Evolutionary conservation across 2,797 vertebrate genomes (phyloP).

Genomic region (Enteromius mattozi): DNA sequence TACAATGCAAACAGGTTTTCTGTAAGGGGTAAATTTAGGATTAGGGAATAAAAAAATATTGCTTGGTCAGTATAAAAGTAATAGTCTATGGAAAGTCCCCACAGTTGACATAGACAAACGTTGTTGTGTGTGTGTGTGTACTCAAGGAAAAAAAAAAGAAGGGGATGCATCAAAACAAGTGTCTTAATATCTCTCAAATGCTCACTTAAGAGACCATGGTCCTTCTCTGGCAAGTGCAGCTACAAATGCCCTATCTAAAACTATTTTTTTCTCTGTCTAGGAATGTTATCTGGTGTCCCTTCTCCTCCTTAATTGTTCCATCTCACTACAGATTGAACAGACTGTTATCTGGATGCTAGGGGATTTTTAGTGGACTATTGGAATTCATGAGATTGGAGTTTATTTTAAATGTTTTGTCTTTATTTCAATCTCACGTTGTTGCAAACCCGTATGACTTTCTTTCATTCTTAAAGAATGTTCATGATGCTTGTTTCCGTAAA

Average conservation of each 20-base stretch:
- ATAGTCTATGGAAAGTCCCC: no score
- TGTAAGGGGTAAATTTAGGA: no score
- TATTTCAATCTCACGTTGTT: neutral
- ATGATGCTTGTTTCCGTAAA: neutral
- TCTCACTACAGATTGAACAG: neutral
- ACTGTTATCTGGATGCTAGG: neutral
- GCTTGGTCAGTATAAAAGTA: no score
- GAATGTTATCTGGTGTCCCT: slow-evolving; percentile 8
- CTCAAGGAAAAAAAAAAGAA: no score
- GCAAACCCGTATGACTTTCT: neutral
- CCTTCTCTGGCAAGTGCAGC: neutral
- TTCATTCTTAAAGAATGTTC: neutral
- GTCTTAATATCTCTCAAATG: slow-evolving; percentile 4
- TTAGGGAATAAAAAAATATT: no score
- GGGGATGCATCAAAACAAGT: neutral
- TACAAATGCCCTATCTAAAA: slow-evolving; percentile 1
- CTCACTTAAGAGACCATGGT: slow-evolving; percentile 10
- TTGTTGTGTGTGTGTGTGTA: no score
- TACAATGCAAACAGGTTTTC: no score
- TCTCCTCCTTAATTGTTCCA: slow-evolving; percentile 1
- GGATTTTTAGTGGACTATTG: slow-evolving; percentile 2
- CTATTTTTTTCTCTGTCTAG: neutral
- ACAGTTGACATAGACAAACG: no score
- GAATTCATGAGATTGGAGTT: slow-evolving; percentile 16
- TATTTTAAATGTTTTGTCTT: neutral